Evolutionary conservation across 2,113 vertebrate species (phyloP).

Genomic region (Rhea pennata): DNA sequence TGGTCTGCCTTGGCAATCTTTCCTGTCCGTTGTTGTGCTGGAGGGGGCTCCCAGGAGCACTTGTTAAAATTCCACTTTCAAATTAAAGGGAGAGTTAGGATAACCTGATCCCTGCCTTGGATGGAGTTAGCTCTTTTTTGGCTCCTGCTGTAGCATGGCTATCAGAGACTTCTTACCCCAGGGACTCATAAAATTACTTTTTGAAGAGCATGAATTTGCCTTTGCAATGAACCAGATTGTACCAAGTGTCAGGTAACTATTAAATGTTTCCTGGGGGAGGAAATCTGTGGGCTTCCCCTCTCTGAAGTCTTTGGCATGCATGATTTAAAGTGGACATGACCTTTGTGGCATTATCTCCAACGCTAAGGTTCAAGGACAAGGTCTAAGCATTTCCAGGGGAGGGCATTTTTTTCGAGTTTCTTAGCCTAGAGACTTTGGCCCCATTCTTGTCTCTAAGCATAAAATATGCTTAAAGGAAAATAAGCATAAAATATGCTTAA

Average conservation of each 20-base stretch:
- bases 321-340: slow-evolving; percentile 16
- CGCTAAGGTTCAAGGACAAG: not conserved
- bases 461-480: not conserved
- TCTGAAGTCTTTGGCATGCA: slow-evolving; percentile 6
- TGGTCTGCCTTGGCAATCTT: slow-evolving; percentile 21
- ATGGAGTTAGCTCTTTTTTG: slow-evolving; percentile 38
- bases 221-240: slow-evolving; percentile 45
- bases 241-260: slow-evolving; percentile 53
- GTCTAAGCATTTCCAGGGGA: not conserved
- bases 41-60: slow-evolving; percentile 40
- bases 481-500: not conserved
- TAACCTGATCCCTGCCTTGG: slow-evolving; percentile 52
- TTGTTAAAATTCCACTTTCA: slow-evolving; percentile 66
- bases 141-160: slow-evolving; percentile 8
- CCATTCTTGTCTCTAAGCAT: not conserved
- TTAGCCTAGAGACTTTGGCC: not conserved
- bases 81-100: slow-evolving; percentile 39
- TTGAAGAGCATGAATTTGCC: slow-evolving; percentile 28
- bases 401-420: not conserved
- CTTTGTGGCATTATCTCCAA: not conserved
- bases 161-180: not conserved
- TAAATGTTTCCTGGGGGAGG: slow-evolving; percentile 48
- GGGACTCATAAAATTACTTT: slow-evolving; percentile 47
- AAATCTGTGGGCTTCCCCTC: not conserved
- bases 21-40: slow-evolving; percentile 40